These are phyloP conservation scores for Pteronotus mesoamericanus DNA, from an alignment of 2,797 vertebrate species.

Conservation along the genomic window DNA sequence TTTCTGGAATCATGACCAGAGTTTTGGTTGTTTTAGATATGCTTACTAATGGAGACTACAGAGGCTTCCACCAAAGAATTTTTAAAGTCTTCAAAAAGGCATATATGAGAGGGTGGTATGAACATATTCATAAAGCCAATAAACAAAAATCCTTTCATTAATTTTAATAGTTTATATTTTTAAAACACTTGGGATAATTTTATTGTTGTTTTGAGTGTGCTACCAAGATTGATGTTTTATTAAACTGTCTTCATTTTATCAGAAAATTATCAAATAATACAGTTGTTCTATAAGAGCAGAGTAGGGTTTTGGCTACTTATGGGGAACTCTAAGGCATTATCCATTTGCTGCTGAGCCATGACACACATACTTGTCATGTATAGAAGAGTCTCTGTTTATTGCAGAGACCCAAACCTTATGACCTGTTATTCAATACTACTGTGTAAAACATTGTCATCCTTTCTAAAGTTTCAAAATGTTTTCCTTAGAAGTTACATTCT, in stretches of 20 bases:
- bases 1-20: conserved; percentile 48
- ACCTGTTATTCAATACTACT: neutral
- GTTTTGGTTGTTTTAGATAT: neutral
- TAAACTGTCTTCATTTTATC: neutral
- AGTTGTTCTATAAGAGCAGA: neutral
- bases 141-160: neutral
- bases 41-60: neutral
- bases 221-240: neutral
- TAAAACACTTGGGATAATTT: neutral
- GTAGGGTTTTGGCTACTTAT: neutral
- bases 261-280: neutral
- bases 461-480: neutral
- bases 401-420: neutral
- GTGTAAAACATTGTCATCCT: neutral
- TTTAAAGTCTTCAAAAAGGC: neutral
- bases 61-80: neutral
- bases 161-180: neutral
- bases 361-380: neutral
- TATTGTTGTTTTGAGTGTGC: neutral
- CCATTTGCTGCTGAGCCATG: neutral
- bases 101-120: neutral
- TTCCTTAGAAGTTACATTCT: neutral
- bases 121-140: neutral
- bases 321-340: neutral
- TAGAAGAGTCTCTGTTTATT: neutral